A percentile compares a stretch with the other conserved stretches of the same genome.
phyloP scores from a whole-genome alignment of 1,140 invertebrate genomes.

The Diprion similis region DNA sequence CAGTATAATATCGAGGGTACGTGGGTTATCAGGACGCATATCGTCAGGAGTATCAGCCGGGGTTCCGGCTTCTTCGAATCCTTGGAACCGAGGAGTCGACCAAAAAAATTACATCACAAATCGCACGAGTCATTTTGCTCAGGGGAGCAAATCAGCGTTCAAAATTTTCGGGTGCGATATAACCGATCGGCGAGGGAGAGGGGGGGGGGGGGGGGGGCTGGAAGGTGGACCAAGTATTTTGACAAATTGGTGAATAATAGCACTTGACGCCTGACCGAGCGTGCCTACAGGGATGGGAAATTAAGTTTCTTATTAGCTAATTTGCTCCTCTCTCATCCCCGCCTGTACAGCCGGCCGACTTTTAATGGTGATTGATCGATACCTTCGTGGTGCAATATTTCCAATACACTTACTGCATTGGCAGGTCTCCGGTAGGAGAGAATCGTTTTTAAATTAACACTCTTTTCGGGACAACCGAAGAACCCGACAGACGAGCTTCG shows the following conservation, averaged over 20 bases:
- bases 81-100: too few relatives aligned
- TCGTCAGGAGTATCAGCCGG: too few relatives aligned
- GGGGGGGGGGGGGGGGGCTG: neutral
- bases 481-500: too few relatives aligned
- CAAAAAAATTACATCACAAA: too few relatives aligned
- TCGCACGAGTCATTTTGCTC: too few relatives aligned
- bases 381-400: too few relatives aligned
- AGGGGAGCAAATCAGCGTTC: too few relatives aligned
- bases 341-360: neutral
- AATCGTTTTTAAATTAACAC: neutral
- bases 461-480: neutral
- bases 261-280: neutral
- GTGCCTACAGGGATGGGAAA: neutral
- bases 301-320: conserved; percentile 14
- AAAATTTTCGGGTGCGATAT: too few relatives aligned
- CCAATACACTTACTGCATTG: too few relatives aligned
- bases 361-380: conserved; percentile 16
- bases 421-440: neutral
- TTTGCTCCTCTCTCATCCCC: neutral
- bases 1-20: too few relatives aligned
- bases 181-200: neutral
- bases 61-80: too few relatives aligned
- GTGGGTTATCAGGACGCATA: too few relatives aligned
- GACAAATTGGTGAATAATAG: conserved; percentile 12
- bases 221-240: neutral